phyloP scores from a whole-genome alignment of 2,888 invertebrate genomes.

The Periphyllus acericola region DNA sequence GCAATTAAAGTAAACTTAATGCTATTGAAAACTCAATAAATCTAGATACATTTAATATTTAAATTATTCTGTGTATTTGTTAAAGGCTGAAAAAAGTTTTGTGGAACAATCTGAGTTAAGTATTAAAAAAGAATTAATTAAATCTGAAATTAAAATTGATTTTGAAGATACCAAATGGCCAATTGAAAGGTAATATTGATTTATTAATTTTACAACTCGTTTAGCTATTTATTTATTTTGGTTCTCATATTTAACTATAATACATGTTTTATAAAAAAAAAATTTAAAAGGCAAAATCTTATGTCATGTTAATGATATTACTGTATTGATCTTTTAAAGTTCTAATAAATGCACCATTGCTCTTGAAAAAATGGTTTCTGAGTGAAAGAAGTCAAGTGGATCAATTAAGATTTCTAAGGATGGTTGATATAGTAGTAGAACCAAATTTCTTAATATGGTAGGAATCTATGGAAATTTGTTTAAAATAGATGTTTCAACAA shows the following conservation, averaged over 20 bases:
- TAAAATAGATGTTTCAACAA: too few species aligned
- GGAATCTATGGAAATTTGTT: too few species aligned
- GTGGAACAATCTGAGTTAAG: neutral
- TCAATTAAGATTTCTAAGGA: too few species aligned
- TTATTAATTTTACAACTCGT: neutral
- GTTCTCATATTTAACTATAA: neutral
- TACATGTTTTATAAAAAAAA: neutral
- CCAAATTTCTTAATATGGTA: too few species aligned
- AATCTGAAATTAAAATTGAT: conserved; percentile 32
- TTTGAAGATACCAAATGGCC: conserved; percentile 61
- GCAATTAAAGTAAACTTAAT: conserved; percentile 36
- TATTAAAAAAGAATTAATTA: conserved; percentile 16
- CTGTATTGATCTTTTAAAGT: too few species aligned
- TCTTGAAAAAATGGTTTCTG: too few species aligned
- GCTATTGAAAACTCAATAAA: neutral
- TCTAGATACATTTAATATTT: neutral
- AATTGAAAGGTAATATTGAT: conserved; percentile 49
- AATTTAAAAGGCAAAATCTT: too few species aligned
- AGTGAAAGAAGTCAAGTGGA: too few species aligned
- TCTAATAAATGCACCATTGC: too few species aligned
- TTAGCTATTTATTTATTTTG: neutral
- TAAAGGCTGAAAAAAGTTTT: conserved; percentile 57
- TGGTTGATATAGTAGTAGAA: too few species aligned
- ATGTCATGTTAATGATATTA: too few species aligned
- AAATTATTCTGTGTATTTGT: neutral